These are phyloP conservation scores for Stictonetta naevosa DNA, from an alignment of 2,113 vertebrate genomes.

Conservation along the genomic window DNA sequence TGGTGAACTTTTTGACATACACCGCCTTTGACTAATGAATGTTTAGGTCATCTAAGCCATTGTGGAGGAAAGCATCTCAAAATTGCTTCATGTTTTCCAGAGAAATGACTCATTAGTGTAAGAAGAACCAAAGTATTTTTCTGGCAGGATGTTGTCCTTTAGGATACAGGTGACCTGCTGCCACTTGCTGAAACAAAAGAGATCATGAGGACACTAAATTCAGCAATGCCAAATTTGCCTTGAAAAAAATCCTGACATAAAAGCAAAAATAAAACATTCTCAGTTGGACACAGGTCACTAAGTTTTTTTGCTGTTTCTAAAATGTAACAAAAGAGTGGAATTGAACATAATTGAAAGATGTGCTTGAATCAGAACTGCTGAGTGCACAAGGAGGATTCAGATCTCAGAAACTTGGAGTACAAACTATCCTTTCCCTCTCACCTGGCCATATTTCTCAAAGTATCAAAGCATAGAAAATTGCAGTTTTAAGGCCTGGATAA, in stretches of 20 bases:
- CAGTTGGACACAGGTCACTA: not conserved
- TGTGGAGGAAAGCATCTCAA: not conserved
- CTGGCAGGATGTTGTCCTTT: not conserved
- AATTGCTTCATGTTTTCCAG: not conserved
- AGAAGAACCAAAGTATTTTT: constrained; percentile 2
- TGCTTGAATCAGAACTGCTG: not conserved
- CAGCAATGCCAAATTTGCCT: not conserved
- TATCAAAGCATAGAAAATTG: not conserved
- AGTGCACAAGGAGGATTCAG: not conserved
- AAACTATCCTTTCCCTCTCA: not conserved
- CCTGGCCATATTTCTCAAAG: not conserved
- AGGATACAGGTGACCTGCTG: not conserved
- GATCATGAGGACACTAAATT: not conserved
- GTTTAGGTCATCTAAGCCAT: not conserved
- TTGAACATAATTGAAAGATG: not conserved
- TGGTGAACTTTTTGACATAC: not conserved
- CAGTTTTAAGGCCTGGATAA: not conserved
- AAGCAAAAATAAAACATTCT: not conserved
- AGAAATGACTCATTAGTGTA: not conserved
- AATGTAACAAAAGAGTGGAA: not conserved
- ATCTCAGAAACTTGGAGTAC: not conserved
- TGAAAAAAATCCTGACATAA: not conserved
- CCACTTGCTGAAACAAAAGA: constrained; percentile 10
- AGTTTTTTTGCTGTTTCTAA: not conserved
- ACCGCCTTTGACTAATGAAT: not conserved